These are phyloP conservation scores for Drosophila affinis DNA, from an alignment of 2,888 invertebrate species.

Conservation along the genomic window DNA sequence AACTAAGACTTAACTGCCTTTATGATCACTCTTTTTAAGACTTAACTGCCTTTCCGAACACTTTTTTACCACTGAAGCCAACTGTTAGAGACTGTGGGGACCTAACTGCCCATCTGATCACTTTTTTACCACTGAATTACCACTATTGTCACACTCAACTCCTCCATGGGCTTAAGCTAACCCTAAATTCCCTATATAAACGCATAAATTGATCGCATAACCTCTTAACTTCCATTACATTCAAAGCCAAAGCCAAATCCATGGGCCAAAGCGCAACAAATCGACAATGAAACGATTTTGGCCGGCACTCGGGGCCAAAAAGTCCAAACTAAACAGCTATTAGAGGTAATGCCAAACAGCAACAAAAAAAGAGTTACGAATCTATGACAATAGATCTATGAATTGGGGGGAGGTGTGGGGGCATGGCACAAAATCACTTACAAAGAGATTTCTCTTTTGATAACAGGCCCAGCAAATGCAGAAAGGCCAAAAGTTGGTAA, in stretches of 20 bases:
- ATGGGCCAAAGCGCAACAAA: conserved; percentile 46
- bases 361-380: conserved; percentile 40
- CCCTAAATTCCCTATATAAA: not conserved
- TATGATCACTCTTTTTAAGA: too few species aligned
- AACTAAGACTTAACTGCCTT: too few species aligned
- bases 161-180: not conserved
- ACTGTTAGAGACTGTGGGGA: too few species aligned
- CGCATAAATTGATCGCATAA: not conserved
- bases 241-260: conserved; percentile 3
- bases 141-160: not conserved
- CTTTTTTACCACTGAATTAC: not conserved
- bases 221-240: not conserved
- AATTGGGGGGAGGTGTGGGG: conserved; percentile 3
- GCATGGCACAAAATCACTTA: conserved; percentile 67
- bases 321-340: conserved; percentile 46
- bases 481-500: conserved; percentile 56
- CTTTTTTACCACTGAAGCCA: too few species aligned
- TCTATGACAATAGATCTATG: conserved; percentile 44
- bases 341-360: conserved; percentile 56
- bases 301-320: conserved; percentile 54
- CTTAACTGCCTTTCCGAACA: too few species aligned
- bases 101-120: too few species aligned
- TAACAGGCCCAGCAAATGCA: conserved; percentile 50
- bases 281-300: conserved; percentile 44
- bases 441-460: conserved; percentile 70